Percentiles rank a stretch among this genome's conserved stretches.
Conservation (phyloP, 2,888 invertebrate genomes). For the Linnaemya vulpina region DNA sequence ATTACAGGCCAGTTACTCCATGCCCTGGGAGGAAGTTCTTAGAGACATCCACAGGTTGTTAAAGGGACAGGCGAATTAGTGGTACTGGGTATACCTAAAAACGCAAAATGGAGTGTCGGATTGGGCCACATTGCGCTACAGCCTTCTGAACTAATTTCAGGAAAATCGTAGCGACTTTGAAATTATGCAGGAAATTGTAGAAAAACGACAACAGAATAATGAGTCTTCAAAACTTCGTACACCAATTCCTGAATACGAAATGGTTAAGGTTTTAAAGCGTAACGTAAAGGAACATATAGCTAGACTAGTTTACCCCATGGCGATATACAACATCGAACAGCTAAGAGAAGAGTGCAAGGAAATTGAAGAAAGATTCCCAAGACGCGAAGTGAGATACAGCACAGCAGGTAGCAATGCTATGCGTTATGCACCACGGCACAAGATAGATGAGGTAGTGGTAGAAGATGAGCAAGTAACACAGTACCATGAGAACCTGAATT, state of each 20-base stretch:
- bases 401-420: background rate
- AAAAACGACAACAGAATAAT: background rate
- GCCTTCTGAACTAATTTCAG: conserved; percentile 13
- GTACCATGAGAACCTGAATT: background rate
- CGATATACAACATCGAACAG: conserved; percentile 9
- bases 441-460: conserved; percentile 2
- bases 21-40: conserved; percentile 12
- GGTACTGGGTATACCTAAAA: conserved; percentile 10
- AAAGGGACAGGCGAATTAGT: conserved; percentile 13
- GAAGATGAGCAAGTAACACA: background rate
- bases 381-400: background rate
- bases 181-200: conserved; percentile 15
- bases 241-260: conserved; percentile 13
- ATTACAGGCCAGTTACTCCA: background rate
- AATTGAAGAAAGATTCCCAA: background rate
- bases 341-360: conserved; percentile 3
- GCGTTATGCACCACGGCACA: background rate
- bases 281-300: conserved; percentile 17
- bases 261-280: background rate
- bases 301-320: conserved; percentile 4
- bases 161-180: conserved; percentile 18
- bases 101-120: background rate
- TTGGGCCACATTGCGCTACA: background rate
- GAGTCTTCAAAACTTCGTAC: background rate
- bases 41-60: conserved; percentile 4